Percentiles rank a stretch among this genome's conserved stretches.
Conservation (phyloP, 2,888 invertebrate genomes). For the Spilosoma lubricipeda region DNA sequence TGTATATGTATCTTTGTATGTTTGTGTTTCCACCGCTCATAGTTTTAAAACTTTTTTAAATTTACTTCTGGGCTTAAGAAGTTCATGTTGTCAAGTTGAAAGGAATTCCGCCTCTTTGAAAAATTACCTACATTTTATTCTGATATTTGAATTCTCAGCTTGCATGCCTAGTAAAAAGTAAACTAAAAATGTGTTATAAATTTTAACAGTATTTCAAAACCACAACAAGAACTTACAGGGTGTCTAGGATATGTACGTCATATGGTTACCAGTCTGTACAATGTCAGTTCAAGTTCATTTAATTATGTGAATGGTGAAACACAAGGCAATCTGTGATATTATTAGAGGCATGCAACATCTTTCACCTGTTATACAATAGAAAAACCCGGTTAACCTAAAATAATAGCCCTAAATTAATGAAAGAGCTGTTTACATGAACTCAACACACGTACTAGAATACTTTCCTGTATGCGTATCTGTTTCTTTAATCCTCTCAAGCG, state of each 20-base stretch:
- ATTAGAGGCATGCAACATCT: not conserved
- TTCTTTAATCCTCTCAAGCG: not conserved
- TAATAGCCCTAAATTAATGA: not conserved
- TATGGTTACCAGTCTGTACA: not conserved
- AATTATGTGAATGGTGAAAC: not conserved
- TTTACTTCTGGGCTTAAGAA: too few relatives aligned
- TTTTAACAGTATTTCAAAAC: not conserved
- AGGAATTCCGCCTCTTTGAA: too few relatives aligned
- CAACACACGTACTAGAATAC: constrained; percentile 8
- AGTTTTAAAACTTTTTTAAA: too few relatives aligned
- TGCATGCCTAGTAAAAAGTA: not conserved
- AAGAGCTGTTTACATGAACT: constrained; percentile 12
- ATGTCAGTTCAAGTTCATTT: not conserved
- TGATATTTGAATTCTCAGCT: not conserved
- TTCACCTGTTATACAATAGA: not conserved
- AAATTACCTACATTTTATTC: too few relatives aligned
- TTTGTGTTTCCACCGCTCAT: too few relatives aligned
- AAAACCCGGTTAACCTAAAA: constrained; percentile 13
- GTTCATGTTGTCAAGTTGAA: too few relatives aligned
- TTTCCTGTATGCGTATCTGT: not conserved
- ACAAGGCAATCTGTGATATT: too few relatives aligned
- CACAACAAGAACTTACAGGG: not conserved
- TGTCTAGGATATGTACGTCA: not conserved
- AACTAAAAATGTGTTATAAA: not conserved
- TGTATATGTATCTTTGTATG: too few relatives aligned